A percentile compares a stretch with the other conserved stretches of the same genome.
These are phyloP conservation scores for Galaxea fascicularis DNA, from an alignment of 92 coral and sea anemone species.

Conservation along the genomic window DNA sequence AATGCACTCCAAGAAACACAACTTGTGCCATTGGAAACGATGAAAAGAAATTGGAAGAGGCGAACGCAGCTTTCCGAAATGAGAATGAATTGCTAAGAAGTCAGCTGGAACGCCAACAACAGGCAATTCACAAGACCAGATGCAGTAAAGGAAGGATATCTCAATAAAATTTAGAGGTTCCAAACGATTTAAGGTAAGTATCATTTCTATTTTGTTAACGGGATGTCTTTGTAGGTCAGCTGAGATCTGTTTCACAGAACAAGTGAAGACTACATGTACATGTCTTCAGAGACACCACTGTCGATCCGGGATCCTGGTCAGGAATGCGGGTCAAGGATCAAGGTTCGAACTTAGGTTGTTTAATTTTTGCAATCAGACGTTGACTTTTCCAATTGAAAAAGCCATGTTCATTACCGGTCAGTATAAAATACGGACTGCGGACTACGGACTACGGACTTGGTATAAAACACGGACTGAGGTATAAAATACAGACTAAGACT, in stretches of 20 bases:
- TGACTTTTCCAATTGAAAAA: too few species aligned
- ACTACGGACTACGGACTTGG: too few species aligned
- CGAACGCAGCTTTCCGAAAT: neutral
- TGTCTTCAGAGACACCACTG: constrained; percentile 1
- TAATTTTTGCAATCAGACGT: too few species aligned
- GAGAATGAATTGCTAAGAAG: constrained; percentile 10
- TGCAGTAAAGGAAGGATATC: neutral
- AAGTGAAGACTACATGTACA: neutral
- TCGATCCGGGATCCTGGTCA: too few species aligned
- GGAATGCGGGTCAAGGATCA: too few species aligned
- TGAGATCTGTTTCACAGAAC: neutral
- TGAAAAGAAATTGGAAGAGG: constrained; percentile 20
- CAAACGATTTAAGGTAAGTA: constrained; percentile 27
- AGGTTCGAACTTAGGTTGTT: too few species aligned
- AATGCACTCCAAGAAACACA: constrained; percentile 15
- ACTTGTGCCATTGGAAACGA: constrained; percentile 9
- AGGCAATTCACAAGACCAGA: neutral
- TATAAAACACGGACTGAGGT: too few species aligned
- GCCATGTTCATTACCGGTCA: too few species aligned
- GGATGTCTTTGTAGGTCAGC: neutral
- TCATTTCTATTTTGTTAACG: neutral
- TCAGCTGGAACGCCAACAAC: neutral
- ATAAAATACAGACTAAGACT: too few species aligned
- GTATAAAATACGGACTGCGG: too few species aligned
- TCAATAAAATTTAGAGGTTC: neutral